Percentiles rank a stretch among this genome's conserved stretches.
phyloP scores from a whole-genome alignment of 92 coral and sea anemone genomes.

The Siderastrea radians region DNA sequence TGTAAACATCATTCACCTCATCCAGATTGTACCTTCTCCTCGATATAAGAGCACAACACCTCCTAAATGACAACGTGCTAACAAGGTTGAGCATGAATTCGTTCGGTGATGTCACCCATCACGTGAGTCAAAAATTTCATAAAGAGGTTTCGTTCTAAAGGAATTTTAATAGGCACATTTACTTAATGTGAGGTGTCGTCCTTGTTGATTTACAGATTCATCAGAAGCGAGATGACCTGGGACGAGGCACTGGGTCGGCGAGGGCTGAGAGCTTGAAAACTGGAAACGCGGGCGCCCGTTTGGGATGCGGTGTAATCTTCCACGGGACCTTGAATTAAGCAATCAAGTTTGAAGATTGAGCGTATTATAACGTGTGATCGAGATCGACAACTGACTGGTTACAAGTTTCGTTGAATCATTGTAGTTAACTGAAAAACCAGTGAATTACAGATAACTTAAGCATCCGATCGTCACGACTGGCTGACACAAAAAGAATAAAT shows the following conservation, averaged over 20 bases:
- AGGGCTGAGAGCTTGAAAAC: constrained; percentile 72
- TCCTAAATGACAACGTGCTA: too few species aligned
- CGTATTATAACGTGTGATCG: too few species aligned
- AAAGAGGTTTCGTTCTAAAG: too few species aligned
- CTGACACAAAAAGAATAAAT: too few species aligned
- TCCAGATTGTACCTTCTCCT: too few species aligned
- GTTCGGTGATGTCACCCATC: too few species aligned
- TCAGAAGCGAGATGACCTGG: constrained; percentile 73
- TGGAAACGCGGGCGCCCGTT: constrained; percentile 84
- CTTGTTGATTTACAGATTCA: constrained; percentile 50
- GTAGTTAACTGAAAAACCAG: background rate
- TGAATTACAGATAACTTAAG: background rate
- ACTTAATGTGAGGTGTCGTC: background rate
- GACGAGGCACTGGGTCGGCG: constrained; percentile 61
- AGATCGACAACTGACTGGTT: background rate
- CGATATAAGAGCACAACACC: too few species aligned
- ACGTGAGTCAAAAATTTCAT: too few species aligned
- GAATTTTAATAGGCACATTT: too few species aligned
- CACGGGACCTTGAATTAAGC: background rate
- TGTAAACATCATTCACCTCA: too few species aligned
- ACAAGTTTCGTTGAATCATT: background rate
- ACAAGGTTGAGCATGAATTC: too few species aligned
- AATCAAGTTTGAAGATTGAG: background rate
- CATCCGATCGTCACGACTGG: too few species aligned
- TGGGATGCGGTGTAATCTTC: constrained; percentile 81